Evolutionary conservation across 2,797 vertebrate species (phyloP), one percentile per base, ranked within the genome.

Genomic region (Vultur gryphus): DNA sequence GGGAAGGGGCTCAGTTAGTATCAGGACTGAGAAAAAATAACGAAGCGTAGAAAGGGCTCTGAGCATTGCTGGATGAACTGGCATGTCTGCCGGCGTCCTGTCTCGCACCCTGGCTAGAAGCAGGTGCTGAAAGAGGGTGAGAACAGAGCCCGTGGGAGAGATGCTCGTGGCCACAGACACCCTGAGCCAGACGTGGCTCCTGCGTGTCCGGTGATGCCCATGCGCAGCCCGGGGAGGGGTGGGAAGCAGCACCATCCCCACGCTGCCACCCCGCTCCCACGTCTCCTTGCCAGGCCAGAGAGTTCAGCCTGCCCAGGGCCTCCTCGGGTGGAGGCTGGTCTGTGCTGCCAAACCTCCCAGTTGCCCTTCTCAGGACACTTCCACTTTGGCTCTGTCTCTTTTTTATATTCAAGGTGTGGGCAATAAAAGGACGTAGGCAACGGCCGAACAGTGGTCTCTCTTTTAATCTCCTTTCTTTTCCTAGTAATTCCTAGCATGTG

Each of bases 131-230:
- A 57, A n/a, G 57, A 37, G 17, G 7, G 24, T 24, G 51, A 65
- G 65, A 55, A 37, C 23, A 51, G 58, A 84, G 80, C 57, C 37
- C 11, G 0, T 16, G 43, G 49, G 43, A 49, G 51, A 44, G 44
- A 26, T 17, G 37, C 23, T 51, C 28, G 33, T 5, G 3, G 49
- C 11, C 37, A 41, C 35, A 29, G 51, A 9, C 8, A 11, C 19
- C 28, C 43, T 21, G 33, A 49, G 37, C 65, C 57, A 49, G 41
- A 13, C 2, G 3, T 26, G 62, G 71, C 48, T 69, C 55, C 70
- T 29, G 25, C 2, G 1, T 11, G 33, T 5, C 48, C 4, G 2
- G 21, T 17, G 37, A 29, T 13, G 10, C 52, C 46, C 21, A 1
- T 2, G 41, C 3, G 3, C 48, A 55, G 75, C 65, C n/a, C 25